phyloP scores from a whole-genome alignment of 1,140 invertebrate species.

The Zaprionus capensis region DNA sequence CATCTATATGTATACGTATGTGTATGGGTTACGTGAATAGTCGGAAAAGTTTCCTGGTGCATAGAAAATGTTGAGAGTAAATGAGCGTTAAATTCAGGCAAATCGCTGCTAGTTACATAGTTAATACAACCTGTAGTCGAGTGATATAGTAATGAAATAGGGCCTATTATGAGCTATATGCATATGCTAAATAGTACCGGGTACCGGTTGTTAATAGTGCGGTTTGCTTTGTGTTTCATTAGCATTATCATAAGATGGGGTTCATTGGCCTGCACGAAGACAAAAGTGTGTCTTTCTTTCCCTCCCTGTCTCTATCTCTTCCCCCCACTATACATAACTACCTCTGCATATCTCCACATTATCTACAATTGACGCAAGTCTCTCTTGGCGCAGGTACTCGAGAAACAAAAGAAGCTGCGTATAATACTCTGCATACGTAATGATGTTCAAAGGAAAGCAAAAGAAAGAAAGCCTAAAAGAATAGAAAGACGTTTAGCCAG shows the following conservation, averaged over 20 bases:
- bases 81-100: conserved; percentile 65
- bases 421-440: not conserved
- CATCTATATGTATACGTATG: not conserved
- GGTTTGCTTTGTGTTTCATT: conserved; percentile 23
- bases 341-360: not conserved
- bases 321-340: not conserved
- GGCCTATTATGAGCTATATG: conserved; percentile 17
- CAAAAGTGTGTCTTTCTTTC: conserved; percentile 1
- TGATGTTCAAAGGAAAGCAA: not conserved
- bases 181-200: conserved; percentile 30
- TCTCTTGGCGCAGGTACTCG: conserved; percentile 12
- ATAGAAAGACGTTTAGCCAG: not conserved
- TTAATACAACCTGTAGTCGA: not conserved
- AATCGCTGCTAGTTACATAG: conserved; percentile 22
- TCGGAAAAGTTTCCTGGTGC: conserved; percentile 34
- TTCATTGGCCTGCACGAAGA: conserved; percentile 15
- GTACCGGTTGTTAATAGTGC: conserved; percentile 14
- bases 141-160: conserved; percentile 9
- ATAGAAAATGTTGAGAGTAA: conserved; percentile 48
- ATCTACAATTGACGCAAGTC: conserved; percentile 13
- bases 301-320: conserved; percentile 2
- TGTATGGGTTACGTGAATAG: not conserved
- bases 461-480: not conserved
- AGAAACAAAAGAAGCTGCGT: conserved; percentile 8
- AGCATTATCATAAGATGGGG: conserved; percentile 23